Conservation (phyloP, 1,140 invertebrate species). For the Lethocerus indicus region DNA sequence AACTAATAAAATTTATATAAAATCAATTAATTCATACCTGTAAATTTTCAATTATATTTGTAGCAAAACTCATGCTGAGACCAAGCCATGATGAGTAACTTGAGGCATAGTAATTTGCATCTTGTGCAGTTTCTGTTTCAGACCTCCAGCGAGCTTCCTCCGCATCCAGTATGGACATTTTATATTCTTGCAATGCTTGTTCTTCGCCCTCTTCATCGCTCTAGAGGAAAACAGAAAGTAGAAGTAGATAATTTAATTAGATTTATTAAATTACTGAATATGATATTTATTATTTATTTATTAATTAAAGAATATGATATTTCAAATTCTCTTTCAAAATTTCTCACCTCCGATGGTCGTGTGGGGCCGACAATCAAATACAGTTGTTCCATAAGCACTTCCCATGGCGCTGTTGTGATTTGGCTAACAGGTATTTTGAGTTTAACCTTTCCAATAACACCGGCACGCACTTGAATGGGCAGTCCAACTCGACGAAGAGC, state of each 20-base stretch:
- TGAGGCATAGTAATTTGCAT: constrained; percentile 61
- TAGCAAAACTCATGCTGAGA: constrained; percentile 79
- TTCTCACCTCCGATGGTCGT: constrained; percentile 50
- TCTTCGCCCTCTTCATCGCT: constrained; percentile 78
- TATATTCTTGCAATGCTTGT: constrained; percentile 56
- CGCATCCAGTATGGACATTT: constrained; percentile 65
- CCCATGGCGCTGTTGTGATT: constrained; percentile 87
- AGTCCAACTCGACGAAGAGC: constrained; percentile 79
- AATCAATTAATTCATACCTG: constrained; percentile 33
- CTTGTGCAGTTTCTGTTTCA: constrained; percentile 40
- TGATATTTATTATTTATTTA: not conserved
- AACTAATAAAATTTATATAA: not conserved
- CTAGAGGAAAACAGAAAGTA: constrained; percentile 32
- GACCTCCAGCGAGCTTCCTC: constrained; percentile 80
- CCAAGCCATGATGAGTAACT: constrained; percentile 82
- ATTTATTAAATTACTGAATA: not conserved
- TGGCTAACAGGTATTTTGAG: constrained; percentile 81
- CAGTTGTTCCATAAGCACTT: constrained; percentile 83
- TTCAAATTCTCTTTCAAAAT: constrained; percentile 11
- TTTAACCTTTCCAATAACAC: constrained; percentile 87
- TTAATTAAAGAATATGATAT: constrained; percentile 4
- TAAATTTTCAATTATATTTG: constrained; percentile 91
- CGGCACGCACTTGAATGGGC: constrained; percentile 77
- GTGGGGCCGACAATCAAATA: constrained; percentile 82
- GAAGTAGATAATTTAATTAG: too few species aligned